These are phyloP conservation scores for Lasiurus borealis DNA, from an alignment of 2,113 vertebrate genomes.

Conservation along the genomic window DNA sequence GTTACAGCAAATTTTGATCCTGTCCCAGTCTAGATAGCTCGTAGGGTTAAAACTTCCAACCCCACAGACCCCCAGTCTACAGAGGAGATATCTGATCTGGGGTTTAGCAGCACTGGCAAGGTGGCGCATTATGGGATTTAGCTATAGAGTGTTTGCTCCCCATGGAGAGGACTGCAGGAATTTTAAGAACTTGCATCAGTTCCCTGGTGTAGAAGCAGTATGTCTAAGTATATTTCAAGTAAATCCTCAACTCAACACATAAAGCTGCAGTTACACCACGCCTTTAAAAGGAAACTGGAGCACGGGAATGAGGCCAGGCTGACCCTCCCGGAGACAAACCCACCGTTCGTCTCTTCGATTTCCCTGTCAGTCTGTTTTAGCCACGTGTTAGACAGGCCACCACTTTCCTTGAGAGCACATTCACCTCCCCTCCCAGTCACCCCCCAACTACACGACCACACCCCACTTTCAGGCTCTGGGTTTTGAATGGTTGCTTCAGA, in stretches of 20 bases:
- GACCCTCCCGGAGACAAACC: constrained; percentile 62
- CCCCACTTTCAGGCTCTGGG: neutral
- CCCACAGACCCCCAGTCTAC: constrained; percentile 56
- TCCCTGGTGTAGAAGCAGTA: constrained; percentile 73
- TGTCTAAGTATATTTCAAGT: constrained; percentile 83
- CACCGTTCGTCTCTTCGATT: constrained; percentile 58
- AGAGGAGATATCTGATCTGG: constrained; percentile 72
- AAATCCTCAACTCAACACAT: constrained; percentile 82
- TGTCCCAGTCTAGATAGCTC: constrained; percentile 63
- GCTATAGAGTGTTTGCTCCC: constrained; percentile 77
- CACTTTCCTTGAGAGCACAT: neutral
- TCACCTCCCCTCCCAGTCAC: neutral
- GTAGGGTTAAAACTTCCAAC: constrained; percentile 65
- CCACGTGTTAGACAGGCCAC: neutral
- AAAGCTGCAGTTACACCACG: constrained; percentile 72
- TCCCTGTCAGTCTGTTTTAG: constrained; percentile 40
- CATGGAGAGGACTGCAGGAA: constrained; percentile 73
- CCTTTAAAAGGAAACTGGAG: constrained; percentile 77
- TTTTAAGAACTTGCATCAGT: constrained; percentile 75
- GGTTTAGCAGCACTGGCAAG: constrained; percentile 73
- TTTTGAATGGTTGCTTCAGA: neutral
- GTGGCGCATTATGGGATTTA: constrained; percentile 69
- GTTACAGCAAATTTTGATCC: constrained; percentile 76
- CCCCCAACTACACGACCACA: neutral
- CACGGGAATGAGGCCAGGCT: constrained; percentile 61